phyloP scores from a whole-genome alignment of 2,797 vertebrate genomes.

The Sphenodon punctatus region DNA sequence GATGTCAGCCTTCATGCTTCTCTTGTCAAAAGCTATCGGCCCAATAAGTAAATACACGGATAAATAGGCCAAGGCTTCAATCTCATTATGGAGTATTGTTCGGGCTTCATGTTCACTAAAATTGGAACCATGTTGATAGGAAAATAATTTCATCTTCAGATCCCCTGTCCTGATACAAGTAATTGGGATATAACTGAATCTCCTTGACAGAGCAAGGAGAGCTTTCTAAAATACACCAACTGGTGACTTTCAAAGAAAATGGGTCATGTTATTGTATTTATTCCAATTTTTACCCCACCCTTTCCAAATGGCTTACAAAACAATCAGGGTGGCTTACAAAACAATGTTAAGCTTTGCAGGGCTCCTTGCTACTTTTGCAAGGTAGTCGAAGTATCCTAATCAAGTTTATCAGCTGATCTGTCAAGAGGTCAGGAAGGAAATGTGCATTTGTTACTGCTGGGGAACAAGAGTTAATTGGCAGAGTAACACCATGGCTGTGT shows the following conservation, averaged over 20 bases:
- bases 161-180: background rate
- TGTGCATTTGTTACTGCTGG: too few species aligned
- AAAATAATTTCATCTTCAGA: background rate
- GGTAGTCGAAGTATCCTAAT: too few species aligned
- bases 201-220: background rate
- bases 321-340: too few species aligned
- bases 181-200: background rate
- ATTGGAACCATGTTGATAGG: conserved; percentile 7
- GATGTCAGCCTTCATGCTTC: background rate
- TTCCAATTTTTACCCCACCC: too few species aligned
- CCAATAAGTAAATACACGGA: conserved; percentile 14
- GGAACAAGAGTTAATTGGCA: too few species aligned
- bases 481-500: too few species aligned
- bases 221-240: background rate
- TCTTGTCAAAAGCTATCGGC: background rate
- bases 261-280: background rate
- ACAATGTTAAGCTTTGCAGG: too few species aligned
- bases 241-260: conserved; percentile 8
- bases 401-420: too few species aligned
- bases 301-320: too few species aligned
- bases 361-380: too few species aligned
- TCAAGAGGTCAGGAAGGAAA: too few species aligned
- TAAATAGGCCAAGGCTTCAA: conserved; percentile 12
- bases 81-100: background rate
- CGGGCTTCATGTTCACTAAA: background rate